Conservation (phyloP, 2,113 vertebrate genomes). For the Bungarus multicinctus region DNA sequence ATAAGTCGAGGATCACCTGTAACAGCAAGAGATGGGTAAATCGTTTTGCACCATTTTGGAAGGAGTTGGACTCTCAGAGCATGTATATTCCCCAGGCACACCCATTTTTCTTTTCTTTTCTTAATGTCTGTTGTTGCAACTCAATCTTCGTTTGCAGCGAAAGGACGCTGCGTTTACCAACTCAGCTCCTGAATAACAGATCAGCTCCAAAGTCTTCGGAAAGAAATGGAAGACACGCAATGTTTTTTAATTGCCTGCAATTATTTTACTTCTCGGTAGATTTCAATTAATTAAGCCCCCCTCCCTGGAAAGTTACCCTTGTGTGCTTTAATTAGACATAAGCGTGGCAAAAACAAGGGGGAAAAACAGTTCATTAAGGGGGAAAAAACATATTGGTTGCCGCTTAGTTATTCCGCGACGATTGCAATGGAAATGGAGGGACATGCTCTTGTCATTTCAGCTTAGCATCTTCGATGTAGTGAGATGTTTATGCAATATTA, state of each 20-base stretch:
- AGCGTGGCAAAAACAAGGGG: background rate
- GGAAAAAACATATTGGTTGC: background rate
- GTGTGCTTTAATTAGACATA: constrained; percentile 36
- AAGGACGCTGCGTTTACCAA: background rate
- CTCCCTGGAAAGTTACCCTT: constrained; percentile 9
- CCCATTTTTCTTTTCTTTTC: background rate
- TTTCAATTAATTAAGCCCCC: constrained; percentile 25
- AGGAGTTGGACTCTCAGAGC: background rate
- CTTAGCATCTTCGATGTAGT: background rate
- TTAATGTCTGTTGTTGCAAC: fast-evolving
- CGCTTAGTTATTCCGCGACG: constrained; percentile 15
- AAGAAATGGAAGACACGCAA: background rate
- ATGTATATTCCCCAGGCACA: background rate
- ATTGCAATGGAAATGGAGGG: background rate
- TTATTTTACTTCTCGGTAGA: constrained; percentile 20
- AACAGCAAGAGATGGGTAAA: background rate
- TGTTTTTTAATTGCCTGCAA: constrained; percentile 22
- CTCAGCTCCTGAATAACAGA: background rate
- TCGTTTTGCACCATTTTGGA: background rate
- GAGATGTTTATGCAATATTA: background rate
- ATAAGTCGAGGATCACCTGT: background rate
- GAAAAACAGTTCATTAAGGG: constrained; percentile 24
- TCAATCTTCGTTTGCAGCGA: background rate
- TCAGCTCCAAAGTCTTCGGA: background rate
- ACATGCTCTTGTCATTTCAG: background rate